Conservation (phyloP, 2,797 vertebrate genomes). For the Urocyon cinereoargenteus region DNA sequence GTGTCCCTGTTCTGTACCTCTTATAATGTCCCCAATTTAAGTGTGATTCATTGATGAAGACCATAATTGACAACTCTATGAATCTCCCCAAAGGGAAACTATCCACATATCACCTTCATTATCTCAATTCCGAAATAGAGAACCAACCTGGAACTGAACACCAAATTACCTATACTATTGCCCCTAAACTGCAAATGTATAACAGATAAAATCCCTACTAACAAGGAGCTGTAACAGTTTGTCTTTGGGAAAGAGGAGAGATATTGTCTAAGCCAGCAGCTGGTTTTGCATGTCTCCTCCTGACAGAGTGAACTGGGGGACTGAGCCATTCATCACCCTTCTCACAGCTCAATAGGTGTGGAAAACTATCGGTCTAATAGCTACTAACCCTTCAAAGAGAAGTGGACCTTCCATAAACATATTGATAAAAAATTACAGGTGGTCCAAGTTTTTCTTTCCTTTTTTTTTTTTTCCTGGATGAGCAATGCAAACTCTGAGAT, state of each 20-base stretch:
- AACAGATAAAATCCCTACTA: not conserved
- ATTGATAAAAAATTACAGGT: not conserved
- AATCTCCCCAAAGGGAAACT: not conserved
- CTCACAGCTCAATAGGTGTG: not conserved
- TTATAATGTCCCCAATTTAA: not conserved
- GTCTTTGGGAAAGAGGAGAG: conserved; percentile 11
- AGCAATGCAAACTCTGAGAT: not conserved
- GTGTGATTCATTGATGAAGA: not conserved
- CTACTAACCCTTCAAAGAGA: not conserved
- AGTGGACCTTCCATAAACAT: not conserved
- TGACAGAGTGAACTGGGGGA: not conserved
- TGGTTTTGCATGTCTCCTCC: not conserved
- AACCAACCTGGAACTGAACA: not conserved
- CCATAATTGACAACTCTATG: not conserved
- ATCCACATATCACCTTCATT: not conserved
- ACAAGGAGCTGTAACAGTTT: not conserved
- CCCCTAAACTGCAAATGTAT: not conserved
- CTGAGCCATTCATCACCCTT: not conserved
- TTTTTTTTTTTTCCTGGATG: not conserved
- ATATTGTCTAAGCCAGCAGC: not conserved
- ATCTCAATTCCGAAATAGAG: not conserved
- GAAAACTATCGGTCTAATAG: not conserved
- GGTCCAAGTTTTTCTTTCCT: not conserved
- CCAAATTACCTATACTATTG: not conserved
- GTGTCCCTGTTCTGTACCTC: not conserved